Evolutionary conservation across 2,888 invertebrate species (phyloP).

Genomic region (Marasmarcha lunaedactyla): DNA sequence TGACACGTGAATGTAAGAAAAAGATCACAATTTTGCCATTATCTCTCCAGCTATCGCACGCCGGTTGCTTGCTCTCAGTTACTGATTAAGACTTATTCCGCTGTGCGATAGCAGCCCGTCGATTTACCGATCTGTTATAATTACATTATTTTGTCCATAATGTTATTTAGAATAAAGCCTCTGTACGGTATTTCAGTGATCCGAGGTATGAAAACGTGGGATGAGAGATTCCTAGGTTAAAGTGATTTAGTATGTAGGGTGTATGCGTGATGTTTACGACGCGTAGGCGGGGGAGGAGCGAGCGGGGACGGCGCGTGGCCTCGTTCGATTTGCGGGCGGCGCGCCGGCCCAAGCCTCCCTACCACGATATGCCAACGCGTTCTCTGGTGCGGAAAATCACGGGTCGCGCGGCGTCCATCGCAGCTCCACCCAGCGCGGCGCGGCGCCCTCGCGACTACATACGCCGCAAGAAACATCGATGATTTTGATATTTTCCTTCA

Average conservation of each 20-base stretch:
- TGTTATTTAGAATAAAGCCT: slow-evolving; percentile 53
- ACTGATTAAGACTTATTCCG: slow-evolving; percentile 61
- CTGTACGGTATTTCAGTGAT: slow-evolving; percentile 59
- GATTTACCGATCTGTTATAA: slow-evolving; percentile 50
- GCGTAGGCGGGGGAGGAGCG: slow-evolving; percentile 30
- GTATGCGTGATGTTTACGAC: slow-evolving; percentile 51
- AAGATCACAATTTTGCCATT: slow-evolving; percentile 69
- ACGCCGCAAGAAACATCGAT: slow-evolving; percentile 21
- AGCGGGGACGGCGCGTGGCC: slow-evolving; percentile 46
- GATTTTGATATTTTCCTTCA: not conserved
- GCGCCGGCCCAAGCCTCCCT: slow-evolving; percentile 29
- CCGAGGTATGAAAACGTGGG: slow-evolving; percentile 36
- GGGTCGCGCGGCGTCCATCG: slow-evolving; percentile 40
- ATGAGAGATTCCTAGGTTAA: slow-evolving; percentile 67
- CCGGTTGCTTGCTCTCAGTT: slow-evolving; percentile 38
- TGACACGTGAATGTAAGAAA: slow-evolving; percentile 24
- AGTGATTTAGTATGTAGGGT: slow-evolving; percentile 60
- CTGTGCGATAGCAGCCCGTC: slow-evolving; percentile 41
- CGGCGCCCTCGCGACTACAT: slow-evolving; percentile 24
- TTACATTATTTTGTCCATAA: slow-evolving; percentile 64
- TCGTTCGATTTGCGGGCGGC: slow-evolving; percentile 59
- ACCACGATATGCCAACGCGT: slow-evolving; percentile 50
- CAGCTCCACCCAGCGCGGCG: slow-evolving; percentile 22
- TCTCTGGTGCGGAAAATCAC: slow-evolving; percentile 44
- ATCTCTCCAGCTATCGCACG: slow-evolving; percentile 42